Base-by-base conservation (phyloP, 2,888 invertebrate species). In the Cotesia congregata region DNA sequence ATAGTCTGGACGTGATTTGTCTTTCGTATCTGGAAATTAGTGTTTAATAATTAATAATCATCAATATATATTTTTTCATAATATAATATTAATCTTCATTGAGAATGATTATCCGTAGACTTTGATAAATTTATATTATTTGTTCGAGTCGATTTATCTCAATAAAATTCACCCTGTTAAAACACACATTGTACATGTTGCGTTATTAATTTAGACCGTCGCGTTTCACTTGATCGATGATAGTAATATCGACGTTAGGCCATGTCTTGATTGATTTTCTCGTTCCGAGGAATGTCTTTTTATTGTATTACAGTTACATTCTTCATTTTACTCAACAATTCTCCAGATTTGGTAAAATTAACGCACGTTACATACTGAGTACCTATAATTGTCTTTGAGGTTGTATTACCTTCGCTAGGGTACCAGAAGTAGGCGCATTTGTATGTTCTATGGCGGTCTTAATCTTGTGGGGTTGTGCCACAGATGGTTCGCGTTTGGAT, bases 391-490 rank as follows among this genome's bases (percentile, higher is more conserved):
- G 50, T 50, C 50, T 50, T 1, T 50, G 50, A 12, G 12, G 7
- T 50, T 50, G 4, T 50, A 9, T 50, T 88, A 87, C 87, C 87
- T 88, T 88, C 85, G 86, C 88, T 88, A 87, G 85, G 88, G 87
- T 88, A 89, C 87, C 86, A 88, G 86, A 83, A 86, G 86, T 86
- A 85, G 85, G 81, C 85, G 83, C 80, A 85, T 82, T 82, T 83
- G 83, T 81, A 82, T 84, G 79, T 85, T 85, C 88, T 89, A 89
- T 86, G 89, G 89, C 78, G 89, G 89, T 82, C 87, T 86, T 76
- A 89, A 86, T 84, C 89, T 86, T 72, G 88, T 88, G 70, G 89
- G 88, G 83, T 88, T 89, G 82, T 89, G 89, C 88, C 89, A 89
- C 82, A 87, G 83, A 79, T 88, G 87, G 79, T 83, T 84, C 77